A percentile compares a stretch with the other conserved stretches of the same genome.
Evolutionary conservation across 1,140 invertebrate species (phyloP).

Genomic region (Ceratina australensis): DNA sequence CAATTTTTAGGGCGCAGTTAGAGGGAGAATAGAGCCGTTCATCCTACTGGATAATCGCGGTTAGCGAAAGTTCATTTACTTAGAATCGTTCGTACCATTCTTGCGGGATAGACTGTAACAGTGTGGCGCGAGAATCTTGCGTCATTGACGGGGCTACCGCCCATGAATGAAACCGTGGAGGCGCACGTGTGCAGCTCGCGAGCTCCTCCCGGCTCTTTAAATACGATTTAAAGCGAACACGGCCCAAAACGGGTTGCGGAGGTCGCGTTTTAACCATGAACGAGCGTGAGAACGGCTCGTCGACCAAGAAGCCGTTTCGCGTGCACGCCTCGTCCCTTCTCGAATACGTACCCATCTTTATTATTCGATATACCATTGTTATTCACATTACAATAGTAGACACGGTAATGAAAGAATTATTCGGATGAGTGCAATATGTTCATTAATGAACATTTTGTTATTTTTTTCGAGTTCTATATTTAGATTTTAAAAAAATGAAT

Average conservation of each 20-base stretch:
- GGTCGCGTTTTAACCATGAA: conserved; percentile 63
- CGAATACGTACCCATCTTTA: neutral
- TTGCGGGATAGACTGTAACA: no score
- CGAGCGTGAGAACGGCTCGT: conserved; percentile 62
- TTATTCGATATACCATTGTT: neutral
- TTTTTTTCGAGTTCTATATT: no score
- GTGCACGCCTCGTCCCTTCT: neutral
- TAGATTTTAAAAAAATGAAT: no score
- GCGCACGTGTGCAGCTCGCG: conserved; percentile 32
- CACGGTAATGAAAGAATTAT: no score
- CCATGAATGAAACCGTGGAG: conserved; percentile 58
- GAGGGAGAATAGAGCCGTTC: no score
- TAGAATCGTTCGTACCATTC: no score
- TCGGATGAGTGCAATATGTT: no score
- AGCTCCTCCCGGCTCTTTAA: conserved; percentile 58
- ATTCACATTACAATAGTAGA: no score
- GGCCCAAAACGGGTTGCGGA: conserved; percentile 64
- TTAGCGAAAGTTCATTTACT: no score
- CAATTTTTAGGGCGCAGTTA: no score
- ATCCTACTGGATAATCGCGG: no score
- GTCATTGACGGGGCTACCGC: conserved; percentile 48
- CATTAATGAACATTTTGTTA: no score
- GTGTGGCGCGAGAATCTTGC: conserved; percentile 40
- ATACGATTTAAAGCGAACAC: conserved; percentile 63
- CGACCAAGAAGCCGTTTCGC: conserved; percentile 12